These are phyloP conservation scores for Apostichopus californicus DNA, from an alignment of 35 echinoderm and acorn worm genomes.

Conservation along the genomic window DNA sequence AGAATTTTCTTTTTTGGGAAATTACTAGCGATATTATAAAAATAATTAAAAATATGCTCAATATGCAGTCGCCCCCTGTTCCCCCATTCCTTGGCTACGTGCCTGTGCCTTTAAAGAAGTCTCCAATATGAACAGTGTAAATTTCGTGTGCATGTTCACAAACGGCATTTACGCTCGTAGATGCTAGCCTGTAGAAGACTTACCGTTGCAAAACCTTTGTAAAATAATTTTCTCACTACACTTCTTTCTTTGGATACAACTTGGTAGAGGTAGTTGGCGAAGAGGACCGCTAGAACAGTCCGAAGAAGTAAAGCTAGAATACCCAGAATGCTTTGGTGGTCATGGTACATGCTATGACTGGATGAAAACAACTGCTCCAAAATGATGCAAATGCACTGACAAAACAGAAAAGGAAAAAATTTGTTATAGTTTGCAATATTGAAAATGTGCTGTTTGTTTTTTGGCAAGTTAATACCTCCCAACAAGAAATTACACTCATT, in stretches of 20 bases:
- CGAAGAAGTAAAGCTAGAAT: slow-evolving; percentile 72
- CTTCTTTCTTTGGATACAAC: slow-evolving; percentile 87
- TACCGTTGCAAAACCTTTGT: slow-evolving; percentile 91
- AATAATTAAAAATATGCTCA: too few species aligned
- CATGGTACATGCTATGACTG: slow-evolving; percentile 78
- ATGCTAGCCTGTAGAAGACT: neutral
- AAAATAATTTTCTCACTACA: slow-evolving; percentile 72
- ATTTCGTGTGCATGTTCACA: too few species aligned
- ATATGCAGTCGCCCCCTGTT: too few species aligned
- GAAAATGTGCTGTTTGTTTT: too few species aligned
- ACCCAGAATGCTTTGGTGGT: slow-evolving; percentile 79
- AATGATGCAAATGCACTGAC: slow-evolving; percentile 75
- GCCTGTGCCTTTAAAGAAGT: too few species aligned
- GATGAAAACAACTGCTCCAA: slow-evolving; percentile 71
- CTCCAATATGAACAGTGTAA: too few species aligned
- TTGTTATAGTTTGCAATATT: too few species aligned
- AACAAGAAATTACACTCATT: neutral
- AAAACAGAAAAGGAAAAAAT: neutral
- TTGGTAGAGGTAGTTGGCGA: slow-evolving; percentile 79
- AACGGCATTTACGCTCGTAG: too few species aligned
- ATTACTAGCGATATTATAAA: too few species aligned
- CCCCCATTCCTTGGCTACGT: too few species aligned
- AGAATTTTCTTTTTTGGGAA: too few species aligned
- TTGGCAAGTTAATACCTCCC: too few species aligned
- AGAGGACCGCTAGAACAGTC: slow-evolving; percentile 72